These are phyloP conservation scores for Leucoraja ocellata DNA, from an alignment of 2,797 vertebrate species.

Conservation along the genomic window DNA sequence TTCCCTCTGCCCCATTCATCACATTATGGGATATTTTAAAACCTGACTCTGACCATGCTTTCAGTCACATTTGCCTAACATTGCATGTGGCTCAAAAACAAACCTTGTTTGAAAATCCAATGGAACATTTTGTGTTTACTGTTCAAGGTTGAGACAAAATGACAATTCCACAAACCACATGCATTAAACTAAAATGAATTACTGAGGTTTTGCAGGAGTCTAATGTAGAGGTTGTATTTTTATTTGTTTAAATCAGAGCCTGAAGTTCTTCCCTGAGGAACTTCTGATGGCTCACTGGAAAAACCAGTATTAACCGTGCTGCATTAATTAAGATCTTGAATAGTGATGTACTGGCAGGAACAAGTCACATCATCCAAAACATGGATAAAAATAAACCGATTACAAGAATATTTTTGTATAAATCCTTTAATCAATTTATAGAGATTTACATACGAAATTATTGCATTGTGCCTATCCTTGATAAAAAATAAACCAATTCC, in stretches of 20 bases:
- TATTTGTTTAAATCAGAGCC: neutral
- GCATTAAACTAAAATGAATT: neutral
- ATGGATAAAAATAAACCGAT: neutral
- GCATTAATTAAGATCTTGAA: neutral
- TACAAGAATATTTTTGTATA: conserved; percentile 27
- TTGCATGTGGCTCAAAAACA: neutral
- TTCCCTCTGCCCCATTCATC: neutral
- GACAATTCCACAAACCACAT: neutral
- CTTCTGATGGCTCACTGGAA: neutral
- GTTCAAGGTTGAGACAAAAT: neutral
- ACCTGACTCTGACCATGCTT: neutral
- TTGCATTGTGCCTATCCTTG: conserved; percentile 26
- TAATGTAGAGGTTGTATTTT: neutral
- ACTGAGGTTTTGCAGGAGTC: neutral
- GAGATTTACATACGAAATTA: conserved; percentile 34
- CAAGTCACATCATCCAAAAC: neutral
- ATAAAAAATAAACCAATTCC: conserved; percentile 33
- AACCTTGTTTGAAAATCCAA: neutral
- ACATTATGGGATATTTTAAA: neutral
- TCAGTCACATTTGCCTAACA: neutral
- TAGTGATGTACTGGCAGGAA: neutral
- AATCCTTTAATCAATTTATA: conserved; percentile 38
- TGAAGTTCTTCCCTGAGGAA: neutral
- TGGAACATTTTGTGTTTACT: neutral
- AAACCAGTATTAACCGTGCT: neutral